Evolutionary conservation across 2,797 vertebrate genomes (phyloP).

Genomic region (Fringilla coelebs): DNA sequence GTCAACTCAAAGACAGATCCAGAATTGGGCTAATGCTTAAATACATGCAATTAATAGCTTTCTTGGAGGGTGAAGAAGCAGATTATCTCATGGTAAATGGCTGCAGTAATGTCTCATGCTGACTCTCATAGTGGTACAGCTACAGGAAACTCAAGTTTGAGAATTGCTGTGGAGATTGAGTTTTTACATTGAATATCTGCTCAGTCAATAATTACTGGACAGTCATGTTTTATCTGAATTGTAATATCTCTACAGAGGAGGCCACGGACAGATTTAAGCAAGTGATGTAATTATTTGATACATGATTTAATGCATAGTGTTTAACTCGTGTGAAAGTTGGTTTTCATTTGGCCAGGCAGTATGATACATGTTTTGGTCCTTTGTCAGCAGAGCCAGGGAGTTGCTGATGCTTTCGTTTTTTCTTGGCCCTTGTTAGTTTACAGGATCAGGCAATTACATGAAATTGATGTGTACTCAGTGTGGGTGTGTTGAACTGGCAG

Average conservation of each 20-base stretch:
- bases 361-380: background rate
- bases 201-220: slow-evolving; percentile 16
- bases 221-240: slow-evolving; percentile 19
- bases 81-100: background rate
- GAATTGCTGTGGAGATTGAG: background rate
- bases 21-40: background rate
- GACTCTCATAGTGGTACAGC: background rate
- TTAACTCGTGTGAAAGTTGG: background rate
- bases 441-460: slow-evolving; percentile 55
- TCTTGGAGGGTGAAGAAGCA: background rate
- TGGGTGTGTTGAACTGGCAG: slow-evolving; percentile 41
- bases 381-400: slow-evolving; percentile 20
- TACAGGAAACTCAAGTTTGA: background rate
- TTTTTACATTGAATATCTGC: background rate
- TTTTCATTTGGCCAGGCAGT: background rate
- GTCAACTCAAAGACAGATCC: background rate
- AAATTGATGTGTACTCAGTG: slow-evolving; percentile 59
- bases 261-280: slow-evolving; percentile 2
- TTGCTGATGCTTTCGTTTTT: slow-evolving; percentile 55
- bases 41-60: background rate
- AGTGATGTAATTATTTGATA: slow-evolving; percentile 22
- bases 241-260: background rate
- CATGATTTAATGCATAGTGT: slow-evolving; percentile 8
- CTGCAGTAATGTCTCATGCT: background rate
- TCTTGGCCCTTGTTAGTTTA: slow-evolving; percentile 62